These are phyloP conservation scores for Rhogogaster chlorosoma DNA, from an alignment of 2,888 invertebrate species.

Conservation along the genomic window DNA sequence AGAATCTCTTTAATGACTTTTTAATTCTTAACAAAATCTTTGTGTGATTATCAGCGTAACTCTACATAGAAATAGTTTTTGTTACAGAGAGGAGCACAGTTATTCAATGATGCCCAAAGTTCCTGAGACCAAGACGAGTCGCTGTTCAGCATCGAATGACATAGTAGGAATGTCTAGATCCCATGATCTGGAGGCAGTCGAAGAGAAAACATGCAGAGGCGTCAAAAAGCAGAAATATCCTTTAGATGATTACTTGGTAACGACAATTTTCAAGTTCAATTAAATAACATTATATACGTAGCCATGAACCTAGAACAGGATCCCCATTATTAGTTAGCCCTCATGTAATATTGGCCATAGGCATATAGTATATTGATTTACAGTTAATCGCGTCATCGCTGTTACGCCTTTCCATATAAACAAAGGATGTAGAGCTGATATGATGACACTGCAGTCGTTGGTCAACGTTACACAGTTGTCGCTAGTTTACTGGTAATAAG, in stretches of 20 bases:
- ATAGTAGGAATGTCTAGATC: neutral
- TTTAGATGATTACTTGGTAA: slow-evolving; percentile 45
- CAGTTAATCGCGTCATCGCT: slow-evolving; percentile 37
- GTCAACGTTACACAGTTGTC: slow-evolving; percentile 43
- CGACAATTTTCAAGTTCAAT: neutral
- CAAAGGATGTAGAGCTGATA: slow-evolving; percentile 45
- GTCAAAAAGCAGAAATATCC: slow-evolving; percentile 39
- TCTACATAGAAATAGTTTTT: neutral
- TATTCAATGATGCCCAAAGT: neutral
- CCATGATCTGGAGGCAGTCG: neutral
- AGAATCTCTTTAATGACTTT: neutral
- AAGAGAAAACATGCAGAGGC: slow-evolving; percentile 23
- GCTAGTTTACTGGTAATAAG: slow-evolving; percentile 34
- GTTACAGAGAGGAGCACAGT: slow-evolving; percentile 32
- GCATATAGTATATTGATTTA: slow-evolving; percentile 38
- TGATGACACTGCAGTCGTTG: slow-evolving; percentile 45
- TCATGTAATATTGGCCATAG: slow-evolving; percentile 45
- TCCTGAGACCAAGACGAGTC: neutral
- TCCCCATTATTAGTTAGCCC: slow-evolving; percentile 10
- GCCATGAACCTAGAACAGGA: neutral
- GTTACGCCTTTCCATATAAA: slow-evolving; percentile 33
- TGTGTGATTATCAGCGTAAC: neutral
- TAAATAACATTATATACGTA: neutral
- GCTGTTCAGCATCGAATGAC: neutral
- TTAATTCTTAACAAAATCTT: neutral